Conservation (phyloP, 1,140 invertebrate genomes). For the Potamilus streckersoni region DNA sequence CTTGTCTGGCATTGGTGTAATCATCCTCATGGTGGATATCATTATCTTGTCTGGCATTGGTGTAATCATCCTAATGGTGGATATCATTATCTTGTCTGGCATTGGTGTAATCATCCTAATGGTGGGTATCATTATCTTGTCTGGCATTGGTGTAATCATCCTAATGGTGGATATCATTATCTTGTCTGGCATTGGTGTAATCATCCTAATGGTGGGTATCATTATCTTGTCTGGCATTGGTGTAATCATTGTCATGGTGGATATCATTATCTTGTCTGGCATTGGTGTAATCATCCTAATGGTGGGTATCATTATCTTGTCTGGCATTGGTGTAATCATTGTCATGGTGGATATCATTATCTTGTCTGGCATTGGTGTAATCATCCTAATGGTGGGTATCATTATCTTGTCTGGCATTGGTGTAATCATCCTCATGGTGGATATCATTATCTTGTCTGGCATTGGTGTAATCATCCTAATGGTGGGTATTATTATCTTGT, state of each 20-base stretch:
- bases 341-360: conserved; percentile 69
- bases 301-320: conserved; percentile 68
- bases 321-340: conserved; percentile 62
- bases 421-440: conserved; percentile 65
- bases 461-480: conserved; percentile 63
- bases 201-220: conserved; percentile 67
- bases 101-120: conserved; percentile 63
- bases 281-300: conserved; percentile 63
- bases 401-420: conserved; percentile 65
- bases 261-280: conserved; percentile 65
- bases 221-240: conserved; percentile 65
- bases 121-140: conserved; percentile 68
- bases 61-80: conserved; percentile 65
- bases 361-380: conserved; percentile 61
- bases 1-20: conserved; percentile 61
- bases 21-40: conserved; percentile 67
- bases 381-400: conserved; percentile 67
- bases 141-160: conserved; percentile 62
- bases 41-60: conserved; percentile 65
- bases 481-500: conserved; percentile 68
- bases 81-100: conserved; percentile 65
- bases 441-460: conserved; percentile 65
- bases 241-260: conserved; percentile 65
- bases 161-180: conserved; percentile 69
- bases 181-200: conserved; percentile 61